Evolutionary conservation across 2,888 invertebrate species (phyloP), one percentile per base, ranked within the genome.

Genomic region (Mesodorylaimus sp.): DNA sequence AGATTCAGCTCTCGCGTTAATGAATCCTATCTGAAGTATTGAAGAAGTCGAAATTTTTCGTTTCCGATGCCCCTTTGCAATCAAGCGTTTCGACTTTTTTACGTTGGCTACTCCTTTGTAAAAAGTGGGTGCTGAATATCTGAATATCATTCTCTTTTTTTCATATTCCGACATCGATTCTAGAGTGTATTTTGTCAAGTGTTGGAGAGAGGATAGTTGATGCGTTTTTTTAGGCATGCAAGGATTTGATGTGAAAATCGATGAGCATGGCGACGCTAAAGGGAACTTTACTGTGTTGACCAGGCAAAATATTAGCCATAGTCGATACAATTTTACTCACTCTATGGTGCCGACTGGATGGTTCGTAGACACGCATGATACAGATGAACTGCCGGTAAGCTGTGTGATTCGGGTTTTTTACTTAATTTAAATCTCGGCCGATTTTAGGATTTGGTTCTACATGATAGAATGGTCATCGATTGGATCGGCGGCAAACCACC

Each of bases 271-370:
- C 0, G 86, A 89, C 61, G 86, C 87, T 0, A 85, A 87, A 62
- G 87, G 86, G 0, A 88, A 88, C 69, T 88, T 82, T 68, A 83
- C 86, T 0, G 80, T 88, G 1, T 78, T 87, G 25, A 79, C 83
- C 0, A 85, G 46, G 62, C 81, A 80, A 65, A 53, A 24, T 37
- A 54, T 2, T 19, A n/a, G 13, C 24, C 25, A 53, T 23, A 52
- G 19, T 25, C 3, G 24, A 28, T 24, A n/a, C 36, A 24, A 29
- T 19, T 16, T 52, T 13, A n/a, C 24, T 10, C 26, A 48, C 19
- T 19, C 26, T 3, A 58, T 60, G 57, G 29, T 54, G 13, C 58
- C 55, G 7, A 55, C 57, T 38, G 58, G 55, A 7, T 50, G 38
- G 7, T 59, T 58, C 43, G 50, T 53, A 21, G 25, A 21, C 10